phyloP scores from a whole-genome alignment of 2,113 vertebrate species.

The Pipra filicauda region DNA sequence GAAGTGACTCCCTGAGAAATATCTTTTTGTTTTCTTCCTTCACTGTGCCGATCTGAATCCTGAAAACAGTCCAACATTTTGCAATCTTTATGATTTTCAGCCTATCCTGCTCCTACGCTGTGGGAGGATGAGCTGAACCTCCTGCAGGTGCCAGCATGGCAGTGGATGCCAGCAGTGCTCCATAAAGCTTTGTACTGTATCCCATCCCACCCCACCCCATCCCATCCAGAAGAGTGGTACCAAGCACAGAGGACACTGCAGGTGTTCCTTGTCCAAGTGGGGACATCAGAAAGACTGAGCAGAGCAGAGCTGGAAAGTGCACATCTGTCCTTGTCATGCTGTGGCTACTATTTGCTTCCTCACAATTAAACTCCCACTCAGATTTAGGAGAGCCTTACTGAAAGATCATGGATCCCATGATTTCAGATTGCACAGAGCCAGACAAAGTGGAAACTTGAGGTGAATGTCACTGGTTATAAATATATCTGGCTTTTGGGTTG shows the following conservation, averaged over 20 bases:
- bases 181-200: fast-evolving
- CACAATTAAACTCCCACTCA: neutral
- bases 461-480: neutral
- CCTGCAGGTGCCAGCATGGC: fast-evolving
- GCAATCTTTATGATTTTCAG: neutral
- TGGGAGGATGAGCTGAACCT: neutral
- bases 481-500: neutral
- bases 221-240: neutral
- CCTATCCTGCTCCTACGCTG: neutral
- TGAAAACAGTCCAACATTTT: neutral
- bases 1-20: neutral
- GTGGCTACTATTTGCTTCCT: neutral
- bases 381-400: neutral
- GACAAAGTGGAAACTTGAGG: neutral
- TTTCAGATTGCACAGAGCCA: neutral
- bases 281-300: neutral
- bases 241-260: neutral
- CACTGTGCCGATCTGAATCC: neutral
- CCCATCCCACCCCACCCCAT: neutral
- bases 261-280: fast-evolving
- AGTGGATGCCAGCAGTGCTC: neutral
- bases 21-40: neutral
- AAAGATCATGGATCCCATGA: neutral
- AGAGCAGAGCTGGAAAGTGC: neutral
- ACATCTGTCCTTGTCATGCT: fast-evolving